A percentile compares a stretch with the other conserved stretches of the same genome.
These are phyloP conservation scores for Adela reaumurella DNA, from an alignment of 2,888 invertebrate species.

Conservation along the genomic window DNA sequence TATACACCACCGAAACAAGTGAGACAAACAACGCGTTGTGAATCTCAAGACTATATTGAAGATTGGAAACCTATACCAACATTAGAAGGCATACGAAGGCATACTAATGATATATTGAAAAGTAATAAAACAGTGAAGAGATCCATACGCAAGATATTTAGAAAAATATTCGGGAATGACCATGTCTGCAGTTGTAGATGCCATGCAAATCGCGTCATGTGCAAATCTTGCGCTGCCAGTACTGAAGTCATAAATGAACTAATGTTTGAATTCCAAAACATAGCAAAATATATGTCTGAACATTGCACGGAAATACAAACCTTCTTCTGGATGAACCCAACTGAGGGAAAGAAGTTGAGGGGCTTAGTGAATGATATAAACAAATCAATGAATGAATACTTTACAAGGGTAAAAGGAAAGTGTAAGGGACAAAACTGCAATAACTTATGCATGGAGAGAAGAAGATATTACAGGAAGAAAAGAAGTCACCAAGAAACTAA, in stretches of 20 bases:
- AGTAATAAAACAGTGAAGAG: conserved; percentile 4
- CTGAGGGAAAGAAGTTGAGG: conserved; percentile 29
- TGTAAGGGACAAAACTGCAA: conserved; percentile 31
- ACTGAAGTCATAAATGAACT: conserved; percentile 35
- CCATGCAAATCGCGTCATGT: conserved; percentile 28
- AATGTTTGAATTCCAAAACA: conserved; percentile 32
- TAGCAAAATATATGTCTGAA: conserved; percentile 30
- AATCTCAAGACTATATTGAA: no score
- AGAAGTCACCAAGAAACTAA: no score
- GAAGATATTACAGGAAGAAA: conserved; percentile 10
- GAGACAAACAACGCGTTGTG: no score
- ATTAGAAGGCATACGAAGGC: no score
- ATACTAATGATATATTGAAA: conserved; percentile 8
- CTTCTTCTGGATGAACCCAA: conserved; percentile 36
- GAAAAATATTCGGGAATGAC: conserved; percentile 26
- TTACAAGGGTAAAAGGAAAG: conserved; percentile 32
- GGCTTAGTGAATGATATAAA: conserved; percentile 30
- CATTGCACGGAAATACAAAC: conserved; percentile 43
- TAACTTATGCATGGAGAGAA: conserved; percentile 27
- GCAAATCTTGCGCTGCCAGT: conserved; percentile 31
- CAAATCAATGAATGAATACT: conserved; percentile 28
- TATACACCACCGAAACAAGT: no score
- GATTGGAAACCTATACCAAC: no score
- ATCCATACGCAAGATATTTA: conserved; percentile 16
- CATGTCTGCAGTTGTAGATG: conserved; percentile 32